Evolutionary conservation across 1,140 invertebrate genomes (phyloP).

Genomic region (Grapholita molesta): DNA sequence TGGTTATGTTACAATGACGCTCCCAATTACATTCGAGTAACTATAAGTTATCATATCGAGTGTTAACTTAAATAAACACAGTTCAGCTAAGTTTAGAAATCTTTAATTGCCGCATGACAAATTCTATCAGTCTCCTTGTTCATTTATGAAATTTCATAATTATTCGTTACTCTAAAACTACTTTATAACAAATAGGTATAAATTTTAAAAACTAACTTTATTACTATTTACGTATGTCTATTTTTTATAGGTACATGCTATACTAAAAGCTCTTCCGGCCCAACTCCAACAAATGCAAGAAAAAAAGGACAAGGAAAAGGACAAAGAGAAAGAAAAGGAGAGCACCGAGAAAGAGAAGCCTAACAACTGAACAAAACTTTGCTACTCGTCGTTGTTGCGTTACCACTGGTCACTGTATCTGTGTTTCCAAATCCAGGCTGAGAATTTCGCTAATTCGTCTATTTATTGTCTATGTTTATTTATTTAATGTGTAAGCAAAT

Average conservation of each 20-base stretch:
- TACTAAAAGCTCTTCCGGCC: conserved; percentile 93
- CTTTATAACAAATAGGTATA: too few relatives aligned
- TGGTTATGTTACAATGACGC: too few relatives aligned
- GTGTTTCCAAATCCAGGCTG: conserved; percentile 26
- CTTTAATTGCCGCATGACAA: too few relatives aligned
- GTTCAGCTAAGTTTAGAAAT: too few relatives aligned
- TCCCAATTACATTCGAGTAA: too few relatives aligned
- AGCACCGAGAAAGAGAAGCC: conserved; percentile 61
- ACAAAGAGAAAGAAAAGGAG: conserved; percentile 63
- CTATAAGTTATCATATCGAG: too few relatives aligned
- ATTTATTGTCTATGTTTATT: conserved; percentile 11
- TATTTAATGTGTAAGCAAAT: conserved; percentile 8
- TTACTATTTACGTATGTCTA: conserved; percentile 2
- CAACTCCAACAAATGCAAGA: conserved; percentile 80
- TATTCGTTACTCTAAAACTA: too few relatives aligned
- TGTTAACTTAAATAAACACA: too few relatives aligned
- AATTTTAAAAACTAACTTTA: too few relatives aligned
- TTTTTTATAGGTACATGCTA: conserved; percentile 81
- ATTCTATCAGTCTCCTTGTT: too few relatives aligned
- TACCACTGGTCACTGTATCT: neutral
- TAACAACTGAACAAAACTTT: conserved; percentile 58
- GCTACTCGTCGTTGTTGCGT: conserved; percentile 18
- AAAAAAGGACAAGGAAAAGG: conserved; percentile 75
- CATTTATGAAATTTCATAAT: too few relatives aligned
- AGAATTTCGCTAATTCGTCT: conserved; percentile 34